Base-by-base conservation (phyloP, 30 jellyfish, hydroid and myxozoan genomes). In the Turritopsis rubra region DNA sequence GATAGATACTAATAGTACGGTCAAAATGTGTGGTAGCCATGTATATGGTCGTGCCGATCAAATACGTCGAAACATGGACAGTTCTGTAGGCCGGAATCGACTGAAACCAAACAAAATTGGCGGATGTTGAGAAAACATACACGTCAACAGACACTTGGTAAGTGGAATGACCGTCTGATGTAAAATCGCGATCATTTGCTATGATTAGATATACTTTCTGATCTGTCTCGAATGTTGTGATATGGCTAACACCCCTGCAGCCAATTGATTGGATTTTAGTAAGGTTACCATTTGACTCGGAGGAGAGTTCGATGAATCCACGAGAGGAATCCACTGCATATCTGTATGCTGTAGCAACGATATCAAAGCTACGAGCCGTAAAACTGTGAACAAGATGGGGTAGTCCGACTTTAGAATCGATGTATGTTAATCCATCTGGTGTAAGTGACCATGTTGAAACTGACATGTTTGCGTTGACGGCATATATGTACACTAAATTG, bases 61-160 rank as follows among this genome's bases (percentile, higher is more conserved):
- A 52, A 24, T 54, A 86, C 21, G 84, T 52, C 21, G 88, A 60
- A 17, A 74, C 22, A 65, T 80, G 71, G 19, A 53, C 87, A 3
- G 87, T 90, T 8, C 29, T 21, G 85, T 81, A 21, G 4, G 87
- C 76, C 27, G 82, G 95, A 54, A 89, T 80, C 17, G 70, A 19
- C 71, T 89, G 96, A 60, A 85, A 79, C 76, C 72, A 82, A 29
- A 78, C 81, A 75, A 89, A 89, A 18, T 28, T 1, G 30, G 73
- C 1, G 53, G 88, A 5, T 0, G 94, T 68, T 17, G 72, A 75
- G 87, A 88, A 79, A 77, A 65, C 79, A 70, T 79, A 85, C n/a
- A 89, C 0, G 8, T 41, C 83, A 20, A 71, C 81, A 16, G n/a
- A 18, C 52, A 79, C 87, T 19, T 22, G 30, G 28, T 13, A 77